Base-by-base conservation (phyloP, 2,888 invertebrate genomes). In the Noctua fimbriata region DNA sequence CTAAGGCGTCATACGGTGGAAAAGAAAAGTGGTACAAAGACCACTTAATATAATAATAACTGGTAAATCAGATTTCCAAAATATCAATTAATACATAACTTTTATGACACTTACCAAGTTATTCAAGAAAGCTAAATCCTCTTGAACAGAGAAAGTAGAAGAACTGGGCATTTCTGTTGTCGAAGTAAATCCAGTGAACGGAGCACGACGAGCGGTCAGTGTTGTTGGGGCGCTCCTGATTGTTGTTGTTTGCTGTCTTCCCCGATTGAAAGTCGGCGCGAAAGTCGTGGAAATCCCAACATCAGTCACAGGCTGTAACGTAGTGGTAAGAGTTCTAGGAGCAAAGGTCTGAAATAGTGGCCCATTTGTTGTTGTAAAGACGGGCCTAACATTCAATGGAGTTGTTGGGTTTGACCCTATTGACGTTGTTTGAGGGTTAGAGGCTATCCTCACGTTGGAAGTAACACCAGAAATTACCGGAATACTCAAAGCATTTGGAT, bases 81-180 rank as follows among this genome's bases (percentile, higher is more conserved):
- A 3, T 7, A 36, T 14, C 18, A 41, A 36, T 3, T 21, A 78
- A n/a, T 36, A 18, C 12, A 14, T 28, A 55, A n/a, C n/a, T 36
- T 47, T 60, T 5, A 76, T 52, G 6, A 24, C 2, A 88, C 94
- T 93, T 95, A 98, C 98, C 97, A 98, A 94, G 87, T 97, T 97
- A 89, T 97, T 97, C 41, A 98, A 92, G 91, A 98, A 97, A 63
- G 96, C 97, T 84, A 97, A 93, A 91, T 98, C 98, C 83, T 97
- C 97, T 93, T 96, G 92, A 77, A 96, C 95, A 24, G 97, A 96
- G 90, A 95, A 97, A 24, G 97, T 97, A 10, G 97, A 96, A 73
- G 95, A 94, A 83, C 95, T 95, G 32, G 97, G 96, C 73, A 94
- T 91, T 89, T 96, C 95, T 77, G 96, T 96, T 44, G 96, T 96